These are phyloP conservation scores for Leucophenga maculata DNA, from an alignment of 2,888 invertebrate species.

Conservation along the genomic window DNA sequence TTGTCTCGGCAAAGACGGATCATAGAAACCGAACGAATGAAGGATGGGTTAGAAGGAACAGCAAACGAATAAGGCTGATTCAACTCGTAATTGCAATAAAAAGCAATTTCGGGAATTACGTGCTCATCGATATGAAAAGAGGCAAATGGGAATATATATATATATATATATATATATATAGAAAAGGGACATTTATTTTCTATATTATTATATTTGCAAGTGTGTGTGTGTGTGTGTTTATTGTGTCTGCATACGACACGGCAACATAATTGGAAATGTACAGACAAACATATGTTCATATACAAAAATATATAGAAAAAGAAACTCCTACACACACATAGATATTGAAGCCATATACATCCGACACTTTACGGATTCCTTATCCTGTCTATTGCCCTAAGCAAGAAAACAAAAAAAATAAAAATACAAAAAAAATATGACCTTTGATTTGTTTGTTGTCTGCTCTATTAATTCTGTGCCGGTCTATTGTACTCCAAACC, in stretches of 20 bases:
- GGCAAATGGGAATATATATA: not conserved
- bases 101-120: constrained; percentile 25
- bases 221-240: too few relatives aligned
- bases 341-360: too few relatives aligned
- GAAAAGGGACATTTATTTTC: not conserved
- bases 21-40: too few relatives aligned
- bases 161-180: too few relatives aligned
- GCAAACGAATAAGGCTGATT: not conserved
- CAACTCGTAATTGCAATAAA: constrained; percentile 22
- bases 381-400: too few relatives aligned
- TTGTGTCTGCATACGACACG: not conserved
- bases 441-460: too few relatives aligned
- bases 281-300: not conserved
- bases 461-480: too few relatives aligned
- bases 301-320: not conserved
- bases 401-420: too few relatives aligned
- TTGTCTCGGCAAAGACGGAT: too few relatives aligned
- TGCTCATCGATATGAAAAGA: constrained; percentile 14
- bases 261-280: not conserved
- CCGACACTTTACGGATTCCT: not conserved
- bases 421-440: too few relatives aligned
- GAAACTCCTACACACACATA: not conserved
- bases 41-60: too few relatives aligned
- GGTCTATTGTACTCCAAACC: too few relatives aligned
- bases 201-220: not conserved